Evolutionary conservation across 1,140 invertebrate genomes (phyloP).

Genomic region (Drosophila equinoxialis): DNA sequence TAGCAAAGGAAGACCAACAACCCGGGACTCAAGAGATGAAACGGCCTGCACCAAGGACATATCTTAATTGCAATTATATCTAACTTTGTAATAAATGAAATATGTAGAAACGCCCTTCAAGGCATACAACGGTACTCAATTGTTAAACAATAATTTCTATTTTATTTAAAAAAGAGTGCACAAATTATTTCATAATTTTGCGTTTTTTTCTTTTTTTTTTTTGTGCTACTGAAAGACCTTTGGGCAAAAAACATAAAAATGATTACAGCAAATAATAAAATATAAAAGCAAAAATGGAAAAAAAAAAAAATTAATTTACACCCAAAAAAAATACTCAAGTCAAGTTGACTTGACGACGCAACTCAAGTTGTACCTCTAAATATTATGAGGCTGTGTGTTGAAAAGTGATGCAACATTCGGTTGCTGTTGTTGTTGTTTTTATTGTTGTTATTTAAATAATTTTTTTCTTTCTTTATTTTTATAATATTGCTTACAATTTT

Average conservation of each 20-base stretch:
- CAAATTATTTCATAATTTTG: slow-evolving; percentile 22
- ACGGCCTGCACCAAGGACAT: too few relatives aligned
- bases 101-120: too few relatives aligned
- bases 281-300: slow-evolving; percentile 36
- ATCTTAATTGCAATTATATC: too few relatives aligned
- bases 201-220: too few relatives aligned
- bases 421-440: slow-evolving; percentile 36
- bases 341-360: slow-evolving; percentile 26
- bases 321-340: slow-evolving; percentile 45
- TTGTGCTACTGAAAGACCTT: slow-evolving; percentile 64
- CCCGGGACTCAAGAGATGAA: too few relatives aligned
- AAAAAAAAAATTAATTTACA: slow-evolving; percentile 54
- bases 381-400: slow-evolving; percentile 7
- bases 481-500: slow-evolving; percentile 63
- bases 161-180: not conserved
- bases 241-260: slow-evolving; percentile 56
- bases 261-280: slow-evolving; percentile 66
- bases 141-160: slow-evolving; percentile 1
- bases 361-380: slow-evolving; percentile 6
- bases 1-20: too few relatives aligned
- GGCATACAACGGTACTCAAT: not conserved
- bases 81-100: too few relatives aligned
- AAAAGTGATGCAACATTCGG: slow-evolving; percentile 42
- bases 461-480: slow-evolving; percentile 54
- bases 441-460: slow-evolving; percentile 58